A percentile compares a stretch with the other conserved stretches of the same genome.
Evolutionary conservation across 2,888 invertebrate genomes (phyloP).

Genomic region (Eupelmus urozonus): DNA sequence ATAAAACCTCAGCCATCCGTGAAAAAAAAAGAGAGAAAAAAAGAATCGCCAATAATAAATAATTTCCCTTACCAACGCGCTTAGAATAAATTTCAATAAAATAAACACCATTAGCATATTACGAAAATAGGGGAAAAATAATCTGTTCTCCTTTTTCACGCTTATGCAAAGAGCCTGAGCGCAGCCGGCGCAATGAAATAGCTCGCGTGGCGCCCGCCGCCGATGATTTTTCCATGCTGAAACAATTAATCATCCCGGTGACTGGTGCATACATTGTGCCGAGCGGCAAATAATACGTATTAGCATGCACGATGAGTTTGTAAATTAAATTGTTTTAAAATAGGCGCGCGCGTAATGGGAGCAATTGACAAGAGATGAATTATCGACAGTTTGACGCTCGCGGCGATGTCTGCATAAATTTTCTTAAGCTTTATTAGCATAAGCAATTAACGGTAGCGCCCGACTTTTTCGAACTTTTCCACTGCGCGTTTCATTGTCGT

Average conservation of each 20-base stretch:
- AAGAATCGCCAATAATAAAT: slow-evolving; percentile 20
- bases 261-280: slow-evolving; percentile 16
- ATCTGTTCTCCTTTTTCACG: slow-evolving; percentile 3
- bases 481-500: neutral
- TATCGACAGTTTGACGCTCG: slow-evolving; percentile 23
- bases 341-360: slow-evolving; percentile 13
- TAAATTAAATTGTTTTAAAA: slow-evolving; percentile 39
- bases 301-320: slow-evolving; percentile 23
- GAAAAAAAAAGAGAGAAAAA: too few relatives aligned
- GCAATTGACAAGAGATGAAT: slow-evolving; percentile 45
- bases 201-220: slow-evolving; percentile 50
- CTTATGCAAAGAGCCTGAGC: slow-evolving; percentile 26
- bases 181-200: slow-evolving; percentile 18
- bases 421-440: slow-evolving; percentile 24
- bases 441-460: slow-evolving; percentile 13
- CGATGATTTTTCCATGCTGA: slow-evolving; percentile 31
- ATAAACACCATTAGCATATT: slow-evolving; percentile 16
- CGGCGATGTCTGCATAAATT: slow-evolving; percentile 5
- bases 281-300: slow-evolving; percentile 9
- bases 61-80: neutral
- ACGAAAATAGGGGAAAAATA: slow-evolving; percentile 7
- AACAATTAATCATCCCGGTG: slow-evolving; percentile 42
- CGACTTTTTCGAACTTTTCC: neutral
- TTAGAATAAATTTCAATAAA: slow-evolving; percentile 16
- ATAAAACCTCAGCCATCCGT: neutral